A percentile compares a stretch with the other conserved stretches of the same genome.
Evolutionary conservation across 2,888 invertebrate genomes (phyloP).

Genomic region (Aphidius colemani): DNA sequence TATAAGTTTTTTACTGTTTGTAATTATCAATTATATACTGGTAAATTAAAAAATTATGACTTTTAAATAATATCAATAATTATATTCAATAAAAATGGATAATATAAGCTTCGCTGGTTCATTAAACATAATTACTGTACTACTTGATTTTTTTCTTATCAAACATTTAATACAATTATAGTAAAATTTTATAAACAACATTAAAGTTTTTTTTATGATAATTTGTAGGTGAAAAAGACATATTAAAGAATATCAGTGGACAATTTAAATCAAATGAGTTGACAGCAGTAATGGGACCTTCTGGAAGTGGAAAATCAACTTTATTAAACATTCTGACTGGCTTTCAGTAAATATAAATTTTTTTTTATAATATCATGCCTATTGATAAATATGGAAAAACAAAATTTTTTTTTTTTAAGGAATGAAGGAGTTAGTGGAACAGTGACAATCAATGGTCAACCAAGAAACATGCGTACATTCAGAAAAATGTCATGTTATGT

Average conservation of each 20-base stretch:
- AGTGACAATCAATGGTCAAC: slow-evolving; percentile 80
- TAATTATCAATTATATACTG: no score
- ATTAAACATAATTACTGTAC: no score
- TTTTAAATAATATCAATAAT: neutral
- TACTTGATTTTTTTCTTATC: no score
- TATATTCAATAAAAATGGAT: neutral
- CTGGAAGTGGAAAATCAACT: slow-evolving; percentile 91
- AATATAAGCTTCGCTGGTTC: no score
- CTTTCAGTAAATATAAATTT: slow-evolving; percentile 72
- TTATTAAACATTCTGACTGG: slow-evolving; percentile 88
- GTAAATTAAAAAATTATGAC: no score
- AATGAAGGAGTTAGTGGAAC: slow-evolving; percentile 72
- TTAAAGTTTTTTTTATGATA: no score
- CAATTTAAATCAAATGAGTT: slow-evolving; percentile 84
- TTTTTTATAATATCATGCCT: no score
- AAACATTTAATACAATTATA: no score
- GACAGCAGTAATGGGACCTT: slow-evolving; percentile 91
- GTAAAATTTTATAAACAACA: no score
- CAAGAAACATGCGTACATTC: slow-evolving; percentile 77
- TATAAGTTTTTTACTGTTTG: no score
- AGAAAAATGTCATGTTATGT: slow-evolving; percentile 91
- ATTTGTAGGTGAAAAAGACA: slow-evolving; percentile 72
- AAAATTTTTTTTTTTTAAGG: slow-evolving; percentile 58
- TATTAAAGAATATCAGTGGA: slow-evolving; percentile 80
- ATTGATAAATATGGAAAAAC: no score